Evolutionary conservation across 37 sponge, comb jelly and placozoan species (phyloP).

Genomic region (Cliona cf. orientalis): DNA sequence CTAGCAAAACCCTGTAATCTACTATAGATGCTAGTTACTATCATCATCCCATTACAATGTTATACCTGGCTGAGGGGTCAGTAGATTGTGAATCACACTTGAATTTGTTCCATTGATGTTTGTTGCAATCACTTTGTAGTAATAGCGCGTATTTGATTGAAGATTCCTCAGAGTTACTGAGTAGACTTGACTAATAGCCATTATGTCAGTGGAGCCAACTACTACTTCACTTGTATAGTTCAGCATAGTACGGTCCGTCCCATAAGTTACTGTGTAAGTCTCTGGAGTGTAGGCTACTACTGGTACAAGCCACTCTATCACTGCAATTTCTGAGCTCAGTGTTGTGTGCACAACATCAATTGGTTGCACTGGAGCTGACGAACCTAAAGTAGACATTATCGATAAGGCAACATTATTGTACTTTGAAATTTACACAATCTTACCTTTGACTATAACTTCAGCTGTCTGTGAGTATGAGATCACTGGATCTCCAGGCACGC

Average conservation of each 20-base stretch:
- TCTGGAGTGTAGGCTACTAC: slow-evolving; percentile 15
- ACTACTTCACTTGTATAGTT: slow-evolving; percentile 14
- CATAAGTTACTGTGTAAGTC: slow-evolving; percentile 7
- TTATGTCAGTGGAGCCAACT: background rate
- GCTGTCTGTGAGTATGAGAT: background rate
- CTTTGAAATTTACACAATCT: background rate
- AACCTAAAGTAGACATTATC: background rate
- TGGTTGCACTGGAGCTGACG: background rate
- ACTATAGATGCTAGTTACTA: too few species aligned
- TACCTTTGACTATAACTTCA: slow-evolving; percentile 11
- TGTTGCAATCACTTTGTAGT: slow-evolving; percentile 15
- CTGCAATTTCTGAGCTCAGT: background rate
- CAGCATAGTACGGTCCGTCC: background rate
- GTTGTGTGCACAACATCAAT: background rate
- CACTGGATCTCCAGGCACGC: slow-evolving; percentile 24
- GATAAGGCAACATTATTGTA: background rate
- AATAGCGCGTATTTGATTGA: slow-evolving; percentile 4
- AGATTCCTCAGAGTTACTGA: slow-evolving; percentile 9
- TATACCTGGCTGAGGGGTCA: slow-evolving; percentile 12
- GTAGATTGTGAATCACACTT: background rate
- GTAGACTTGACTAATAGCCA: slow-evolving; percentile 3
- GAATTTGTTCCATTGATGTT: slow-evolving; percentile 8
- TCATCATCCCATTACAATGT: too few species aligned
- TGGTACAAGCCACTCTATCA: slow-evolving; percentile 4
- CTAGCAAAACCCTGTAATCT: too few species aligned